Conservation (phyloP, 2,888 invertebrate species). For the Apodemia mormo region DNA sequence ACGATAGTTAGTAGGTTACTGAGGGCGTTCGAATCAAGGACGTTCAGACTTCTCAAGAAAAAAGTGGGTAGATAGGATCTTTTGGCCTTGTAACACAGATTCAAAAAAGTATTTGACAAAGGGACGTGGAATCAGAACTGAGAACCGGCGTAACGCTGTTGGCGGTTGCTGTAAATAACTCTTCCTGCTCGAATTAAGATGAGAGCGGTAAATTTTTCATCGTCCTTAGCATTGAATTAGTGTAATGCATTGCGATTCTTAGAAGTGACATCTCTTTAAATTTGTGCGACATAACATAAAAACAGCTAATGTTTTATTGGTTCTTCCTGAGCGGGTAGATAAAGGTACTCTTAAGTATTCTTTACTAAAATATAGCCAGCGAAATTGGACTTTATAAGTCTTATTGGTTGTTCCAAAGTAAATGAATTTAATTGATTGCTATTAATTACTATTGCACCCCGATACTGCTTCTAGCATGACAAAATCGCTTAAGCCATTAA, state of each 20-base stretch:
- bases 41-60: conserved; percentile 43
- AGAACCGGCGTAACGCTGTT: conserved; percentile 40
- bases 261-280: background rate
- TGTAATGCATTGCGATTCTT: conserved; percentile 19
- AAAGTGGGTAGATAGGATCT: conserved; percentile 32
- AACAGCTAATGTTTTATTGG: background rate
- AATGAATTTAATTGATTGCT: too few species aligned
- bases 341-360: too few species aligned
- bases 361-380: too few species aligned
- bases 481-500: too few species aligned
- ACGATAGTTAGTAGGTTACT: conserved; percentile 40
- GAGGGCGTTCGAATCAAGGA: conserved; percentile 58
- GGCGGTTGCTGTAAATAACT: conserved; percentile 51
- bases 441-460: too few species aligned
- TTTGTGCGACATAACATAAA: background rate
- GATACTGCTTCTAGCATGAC: too few species aligned
- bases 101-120: conserved; percentile 50
- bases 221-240: conserved; percentile 44
- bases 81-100: conserved; percentile 48
- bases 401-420: too few species aligned
- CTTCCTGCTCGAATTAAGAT: conserved; percentile 59
- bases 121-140: conserved; percentile 47
- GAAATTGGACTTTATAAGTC: too few species aligned
- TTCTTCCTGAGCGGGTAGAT: too few species aligned
- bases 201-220: conserved; percentile 58